Conservation (phyloP, 2,797 vertebrate genomes). For the Xenentodon cancila region DNA sequence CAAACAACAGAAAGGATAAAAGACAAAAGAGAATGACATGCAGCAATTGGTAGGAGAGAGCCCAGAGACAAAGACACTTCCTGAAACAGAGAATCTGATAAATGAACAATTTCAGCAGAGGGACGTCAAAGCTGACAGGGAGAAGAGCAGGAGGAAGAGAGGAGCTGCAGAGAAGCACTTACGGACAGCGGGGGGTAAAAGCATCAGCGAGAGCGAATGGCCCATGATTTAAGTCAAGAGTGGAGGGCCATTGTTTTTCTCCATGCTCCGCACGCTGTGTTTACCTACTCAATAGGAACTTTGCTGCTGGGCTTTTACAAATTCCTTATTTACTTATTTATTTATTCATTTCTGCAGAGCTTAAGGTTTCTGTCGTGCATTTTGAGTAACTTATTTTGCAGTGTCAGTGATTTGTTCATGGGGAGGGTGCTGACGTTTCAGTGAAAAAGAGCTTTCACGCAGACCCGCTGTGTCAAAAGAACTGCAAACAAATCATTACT, state of each 20-base stretch:
- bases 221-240: constrained; percentile 52
- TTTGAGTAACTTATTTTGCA: constrained; percentile 11
- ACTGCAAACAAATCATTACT: background rate
- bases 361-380: constrained; percentile 1
- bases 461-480: background rate
- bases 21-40: constrained; percentile 1
- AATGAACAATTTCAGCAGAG: constrained; percentile 8
- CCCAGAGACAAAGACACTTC: constrained; percentile 4
- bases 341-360: background rate
- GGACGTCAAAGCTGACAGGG: constrained; percentile 1
- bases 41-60: background rate
- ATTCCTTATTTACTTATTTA: background rate
- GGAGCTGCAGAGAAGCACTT: constrained; percentile 10
- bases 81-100: constrained; percentile 24
- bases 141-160: background rate
- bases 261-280: constrained; percentile 50
- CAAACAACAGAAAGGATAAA: constrained; percentile 4
- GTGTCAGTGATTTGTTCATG: constrained; percentile 18
- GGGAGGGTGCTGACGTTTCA: background rate
- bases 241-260: constrained; percentile 41
- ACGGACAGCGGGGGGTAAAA: constrained; percentile 15
- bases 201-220: constrained; percentile 32
- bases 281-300: constrained; percentile 56
- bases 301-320: constrained; percentile 18
- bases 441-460: background rate